Conservation (phyloP, 2,888 invertebrate genomes). For the Pandemis corylana region DNA sequence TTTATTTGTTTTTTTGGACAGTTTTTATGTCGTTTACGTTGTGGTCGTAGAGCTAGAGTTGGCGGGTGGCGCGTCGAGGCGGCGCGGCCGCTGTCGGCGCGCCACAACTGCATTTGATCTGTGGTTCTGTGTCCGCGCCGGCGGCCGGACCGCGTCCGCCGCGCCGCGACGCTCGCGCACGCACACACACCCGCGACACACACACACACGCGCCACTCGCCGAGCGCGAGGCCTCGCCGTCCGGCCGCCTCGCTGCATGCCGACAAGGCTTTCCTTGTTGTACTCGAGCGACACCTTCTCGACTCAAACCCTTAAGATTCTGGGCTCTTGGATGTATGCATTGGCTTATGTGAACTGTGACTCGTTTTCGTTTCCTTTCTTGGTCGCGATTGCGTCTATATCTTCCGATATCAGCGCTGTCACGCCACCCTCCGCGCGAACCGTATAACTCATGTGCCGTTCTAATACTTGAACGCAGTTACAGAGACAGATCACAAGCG, state of each 20-base stretch:
- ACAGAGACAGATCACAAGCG: constrained; percentile 51
- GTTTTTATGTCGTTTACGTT: constrained; percentile 79
- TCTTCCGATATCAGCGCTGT: constrained; percentile 62
- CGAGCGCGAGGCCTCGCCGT: constrained; percentile 56
- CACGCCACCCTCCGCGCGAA: constrained; percentile 21
- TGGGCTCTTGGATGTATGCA: constrained; percentile 85
- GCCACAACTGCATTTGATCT: constrained; percentile 84
- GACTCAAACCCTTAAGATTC: constrained; percentile 85
- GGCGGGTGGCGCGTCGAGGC: constrained; percentile 77
- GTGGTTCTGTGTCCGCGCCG: constrained; percentile 82
- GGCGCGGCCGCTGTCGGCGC: constrained; percentile 59
- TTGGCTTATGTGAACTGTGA: constrained; percentile 85
- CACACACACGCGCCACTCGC: constrained; percentile 45
- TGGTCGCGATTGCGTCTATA: constrained; percentile 81
- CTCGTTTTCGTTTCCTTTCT: constrained; percentile 85
- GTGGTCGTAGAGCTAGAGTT: constrained; percentile 81
- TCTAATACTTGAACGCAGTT: constrained; percentile 55
- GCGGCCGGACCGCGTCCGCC: constrained; percentile 60
- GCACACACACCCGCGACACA: constrained; percentile 43
- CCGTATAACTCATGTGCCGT: constrained; percentile 42
- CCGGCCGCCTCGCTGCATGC: constrained; percentile 81
- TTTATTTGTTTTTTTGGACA: constrained; percentile 71
- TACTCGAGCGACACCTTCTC: constrained; percentile 77
- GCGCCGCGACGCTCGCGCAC: constrained; percentile 44
- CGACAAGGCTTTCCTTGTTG: constrained; percentile 82